phyloP scores from a whole-genome alignment of 2,113 vertebrate species.

The Loxodonta africana region DNA sequence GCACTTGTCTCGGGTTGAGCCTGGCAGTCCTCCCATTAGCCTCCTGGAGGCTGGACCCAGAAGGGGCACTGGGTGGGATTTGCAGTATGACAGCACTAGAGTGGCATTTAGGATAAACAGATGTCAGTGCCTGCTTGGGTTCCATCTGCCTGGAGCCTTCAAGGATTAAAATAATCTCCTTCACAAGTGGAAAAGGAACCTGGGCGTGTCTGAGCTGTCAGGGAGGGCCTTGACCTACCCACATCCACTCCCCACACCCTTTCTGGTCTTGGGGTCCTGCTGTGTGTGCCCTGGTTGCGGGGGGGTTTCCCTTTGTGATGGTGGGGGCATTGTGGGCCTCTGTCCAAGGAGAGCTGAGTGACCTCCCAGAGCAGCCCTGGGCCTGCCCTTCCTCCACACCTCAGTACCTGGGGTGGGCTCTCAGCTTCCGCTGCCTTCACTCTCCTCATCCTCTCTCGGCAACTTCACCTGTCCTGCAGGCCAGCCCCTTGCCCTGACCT shows the following conservation, averaged over 20 bases:
- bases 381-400: neutral
- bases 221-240: neutral
- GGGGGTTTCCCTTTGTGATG: neutral
- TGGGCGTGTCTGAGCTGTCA: neutral
- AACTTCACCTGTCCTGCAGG: neutral
- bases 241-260: neutral
- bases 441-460: no score
- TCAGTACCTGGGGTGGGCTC: neutral
- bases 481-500: neutral
- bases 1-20: neutral
- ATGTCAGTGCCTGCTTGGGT: constrained; percentile 23
- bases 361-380: no score
- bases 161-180: constrained; percentile 51
- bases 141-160: constrained; percentile 36
- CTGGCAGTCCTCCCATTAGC: neutral
- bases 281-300: rapidly evolving
- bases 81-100: neutral
- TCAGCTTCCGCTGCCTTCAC: neutral
- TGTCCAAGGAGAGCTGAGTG: neutral
- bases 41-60: neutral
- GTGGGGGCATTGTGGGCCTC: neutral
- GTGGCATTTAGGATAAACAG: neutral
- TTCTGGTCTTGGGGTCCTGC: neutral
- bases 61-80: neutral
- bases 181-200: neutral